Percentiles rank a stretch among this genome's conserved stretches.
phyloP scores from a whole-genome alignment of 2,797 vertebrate genomes.

The Danio aesculapii region DNA sequence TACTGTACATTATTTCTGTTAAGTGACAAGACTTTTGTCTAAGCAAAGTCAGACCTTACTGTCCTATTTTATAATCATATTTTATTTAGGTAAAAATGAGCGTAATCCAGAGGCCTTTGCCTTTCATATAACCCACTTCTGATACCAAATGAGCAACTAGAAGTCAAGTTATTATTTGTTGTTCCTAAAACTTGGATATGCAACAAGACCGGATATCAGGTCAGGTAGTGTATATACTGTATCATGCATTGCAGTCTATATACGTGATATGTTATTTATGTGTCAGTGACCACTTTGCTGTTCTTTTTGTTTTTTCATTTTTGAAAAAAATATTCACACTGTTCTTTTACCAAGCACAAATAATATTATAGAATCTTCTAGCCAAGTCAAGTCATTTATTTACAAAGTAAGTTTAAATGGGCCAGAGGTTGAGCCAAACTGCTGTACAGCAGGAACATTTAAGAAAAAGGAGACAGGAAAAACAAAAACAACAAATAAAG shows the following conservation, averaged over 20 bases:
- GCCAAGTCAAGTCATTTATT: neutral
- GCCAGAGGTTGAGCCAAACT: neutral
- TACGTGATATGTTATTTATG: neutral
- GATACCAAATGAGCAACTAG: too few relatives aligned
- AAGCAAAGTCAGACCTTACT: too few relatives aligned
- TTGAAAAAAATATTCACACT: neutral
- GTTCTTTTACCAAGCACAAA: neutral
- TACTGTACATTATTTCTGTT: too few relatives aligned
- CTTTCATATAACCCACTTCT: too few relatives aligned
- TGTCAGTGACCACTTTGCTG: neutral
- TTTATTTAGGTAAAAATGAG: too few relatives aligned
- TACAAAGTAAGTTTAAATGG: neutral
- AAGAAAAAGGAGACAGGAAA: neutral
- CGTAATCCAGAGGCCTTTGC: too few relatives aligned
- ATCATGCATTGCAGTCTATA: neutral
- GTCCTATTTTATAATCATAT: too few relatives aligned
- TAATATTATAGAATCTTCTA: neutral
- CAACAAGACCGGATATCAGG: too few relatives aligned
- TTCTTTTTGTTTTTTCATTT: neutral
- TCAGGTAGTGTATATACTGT: too few relatives aligned
- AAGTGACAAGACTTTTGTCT: too few relatives aligned
- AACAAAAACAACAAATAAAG: neutral
- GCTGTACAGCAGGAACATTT: neutral
- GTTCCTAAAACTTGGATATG: too few relatives aligned
- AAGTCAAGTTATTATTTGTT: too few relatives aligned